Conservation (phyloP, 2,797 vertebrate species). For the Ctenopoma multispine region DNA sequence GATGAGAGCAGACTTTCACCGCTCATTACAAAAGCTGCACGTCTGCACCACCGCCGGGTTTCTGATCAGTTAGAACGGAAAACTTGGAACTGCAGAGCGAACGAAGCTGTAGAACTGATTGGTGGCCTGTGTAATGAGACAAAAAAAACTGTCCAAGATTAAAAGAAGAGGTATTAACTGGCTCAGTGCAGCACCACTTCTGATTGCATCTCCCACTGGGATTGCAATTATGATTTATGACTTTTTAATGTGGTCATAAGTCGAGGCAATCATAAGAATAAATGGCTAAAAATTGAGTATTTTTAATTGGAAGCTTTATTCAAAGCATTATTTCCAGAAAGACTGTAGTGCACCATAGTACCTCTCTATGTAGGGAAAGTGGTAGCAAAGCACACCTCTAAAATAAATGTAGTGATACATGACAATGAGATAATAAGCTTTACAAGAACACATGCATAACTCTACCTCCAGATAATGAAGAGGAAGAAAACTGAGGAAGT, state of each 20-base stretch:
- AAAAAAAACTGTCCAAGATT: slow-evolving; percentile 33
- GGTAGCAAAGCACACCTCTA: slow-evolving; percentile 9
- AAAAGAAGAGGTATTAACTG: slow-evolving; percentile 59
- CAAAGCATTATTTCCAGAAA: slow-evolving; percentile 48
- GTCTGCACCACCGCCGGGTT: background rate
- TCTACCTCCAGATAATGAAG: slow-evolving; percentile 20
- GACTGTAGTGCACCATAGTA: slow-evolving; percentile 23
- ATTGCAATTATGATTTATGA: slow-evolving; percentile 71
- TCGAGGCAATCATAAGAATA: slow-evolving; percentile 62
- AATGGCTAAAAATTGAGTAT: slow-evolving; percentile 49
- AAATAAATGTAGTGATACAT: slow-evolving; percentile 29
- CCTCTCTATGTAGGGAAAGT: slow-evolving; percentile 5
- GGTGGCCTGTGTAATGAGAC: slow-evolving; percentile 38
- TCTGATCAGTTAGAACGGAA: slow-evolving; percentile 34
- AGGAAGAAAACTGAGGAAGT: slow-evolving; percentile 9
- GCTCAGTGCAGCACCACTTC: slow-evolving; percentile 50
- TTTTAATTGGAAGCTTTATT: slow-evolving; percentile 66
- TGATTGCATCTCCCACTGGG: slow-evolving; percentile 55
- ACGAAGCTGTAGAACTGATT: slow-evolving; percentile 24
- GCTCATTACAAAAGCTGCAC: slow-evolving; percentile 48
- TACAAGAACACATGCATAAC: slow-evolving; percentile 21
- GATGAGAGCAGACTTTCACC: slow-evolving; percentile 41
- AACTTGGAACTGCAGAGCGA: slow-evolving; percentile 8
- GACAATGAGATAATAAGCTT: slow-evolving; percentile 25
- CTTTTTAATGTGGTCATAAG: slow-evolving; percentile 74